phyloP scores from a whole-genome alignment of 1,140 invertebrate genomes.

The Aplysia californica region DNA sequence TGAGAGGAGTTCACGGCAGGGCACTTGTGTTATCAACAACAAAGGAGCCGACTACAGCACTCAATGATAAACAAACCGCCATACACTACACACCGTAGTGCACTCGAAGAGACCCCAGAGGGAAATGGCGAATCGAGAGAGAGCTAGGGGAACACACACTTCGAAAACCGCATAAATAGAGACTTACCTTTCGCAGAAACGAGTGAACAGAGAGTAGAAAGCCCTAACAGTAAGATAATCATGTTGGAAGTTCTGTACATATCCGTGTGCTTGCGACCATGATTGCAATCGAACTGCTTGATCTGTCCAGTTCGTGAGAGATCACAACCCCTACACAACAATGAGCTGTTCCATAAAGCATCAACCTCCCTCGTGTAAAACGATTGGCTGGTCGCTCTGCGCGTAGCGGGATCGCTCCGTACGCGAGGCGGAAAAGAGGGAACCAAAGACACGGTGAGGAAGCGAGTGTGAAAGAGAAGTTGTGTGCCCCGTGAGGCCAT shows the following conservation, averaged over 20 bases:
- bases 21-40: not conserved
- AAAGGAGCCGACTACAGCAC: not conserved
- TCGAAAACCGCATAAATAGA: no score
- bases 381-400: constrained; percentile 17
- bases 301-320: not conserved
- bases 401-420: not conserved
- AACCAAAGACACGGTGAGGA: no score
- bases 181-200: constrained; percentile 3
- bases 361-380: not conserved
- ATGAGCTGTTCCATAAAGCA: not conserved
- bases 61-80: not conserved
- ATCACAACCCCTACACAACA: constrained; percentile 6
- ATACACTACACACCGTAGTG: not conserved
- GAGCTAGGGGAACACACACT: no score
- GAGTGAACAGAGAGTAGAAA: not conserved
- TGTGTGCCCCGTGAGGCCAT: not conserved
- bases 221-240: not conserved
- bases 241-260: constrained; percentile 10
- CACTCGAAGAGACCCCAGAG: no score
- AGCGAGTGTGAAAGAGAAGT: no score
- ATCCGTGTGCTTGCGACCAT: constrained; percentile 11
- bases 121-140: no score
- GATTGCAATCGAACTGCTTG: not conserved
- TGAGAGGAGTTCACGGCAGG: not conserved
- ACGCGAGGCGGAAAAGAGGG: not conserved